A percentile compares a stretch with the other conserved stretches of the same genome.
phyloP scores from a whole-genome alignment of 2,888 invertebrate species.

The Andrena haemorrhoa region DNA sequence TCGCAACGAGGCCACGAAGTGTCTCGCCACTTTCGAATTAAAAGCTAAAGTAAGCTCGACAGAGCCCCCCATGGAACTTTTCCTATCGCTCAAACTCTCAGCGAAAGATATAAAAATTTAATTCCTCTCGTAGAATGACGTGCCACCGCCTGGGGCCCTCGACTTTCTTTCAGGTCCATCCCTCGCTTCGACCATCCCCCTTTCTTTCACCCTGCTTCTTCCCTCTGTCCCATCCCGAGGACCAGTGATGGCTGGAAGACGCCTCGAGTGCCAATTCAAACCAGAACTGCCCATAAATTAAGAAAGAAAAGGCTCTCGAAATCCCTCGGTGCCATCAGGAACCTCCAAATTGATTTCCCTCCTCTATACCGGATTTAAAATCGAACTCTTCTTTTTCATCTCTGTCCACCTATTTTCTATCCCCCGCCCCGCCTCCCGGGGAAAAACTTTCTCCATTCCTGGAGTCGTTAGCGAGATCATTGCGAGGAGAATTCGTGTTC shows the following conservation, averaged over 20 bases:
- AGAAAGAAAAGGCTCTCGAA: constrained; percentile 48
- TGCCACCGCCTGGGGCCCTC: constrained; percentile 75
- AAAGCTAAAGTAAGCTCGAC: constrained; percentile 52
- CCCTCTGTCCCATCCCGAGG: background rate
- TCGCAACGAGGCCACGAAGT: too few relatives aligned
- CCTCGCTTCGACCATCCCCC: constrained; percentile 63
- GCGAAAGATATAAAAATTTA: constrained; percentile 84
- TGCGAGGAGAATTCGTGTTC: constrained; percentile 60
- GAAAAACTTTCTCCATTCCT: constrained; percentile 68
- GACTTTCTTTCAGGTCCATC: constrained; percentile 77
- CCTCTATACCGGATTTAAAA: too few relatives aligned
- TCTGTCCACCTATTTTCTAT: constrained; percentile 61
- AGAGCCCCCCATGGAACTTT: constrained; percentile 51
- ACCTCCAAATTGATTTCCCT: too few relatives aligned
- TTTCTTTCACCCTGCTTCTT: constrained; percentile 38
- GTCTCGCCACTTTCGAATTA: constrained; percentile 64
- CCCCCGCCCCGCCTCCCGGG: constrained; percentile 12
- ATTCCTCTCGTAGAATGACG: constrained; percentile 83
- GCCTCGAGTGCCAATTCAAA: constrained; percentile 28
- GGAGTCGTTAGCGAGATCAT: constrained; percentile 67
- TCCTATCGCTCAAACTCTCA: constrained; percentile 83
- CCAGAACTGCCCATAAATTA: constrained; percentile 19
- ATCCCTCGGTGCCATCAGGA: background rate
- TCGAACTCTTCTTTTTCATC: constrained; percentile 41
- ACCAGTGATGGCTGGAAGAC: constrained; percentile 34